phyloP scores from a whole-genome alignment of 2,113 vertebrate genomes.

The Oryzias celebensis region DNA sequence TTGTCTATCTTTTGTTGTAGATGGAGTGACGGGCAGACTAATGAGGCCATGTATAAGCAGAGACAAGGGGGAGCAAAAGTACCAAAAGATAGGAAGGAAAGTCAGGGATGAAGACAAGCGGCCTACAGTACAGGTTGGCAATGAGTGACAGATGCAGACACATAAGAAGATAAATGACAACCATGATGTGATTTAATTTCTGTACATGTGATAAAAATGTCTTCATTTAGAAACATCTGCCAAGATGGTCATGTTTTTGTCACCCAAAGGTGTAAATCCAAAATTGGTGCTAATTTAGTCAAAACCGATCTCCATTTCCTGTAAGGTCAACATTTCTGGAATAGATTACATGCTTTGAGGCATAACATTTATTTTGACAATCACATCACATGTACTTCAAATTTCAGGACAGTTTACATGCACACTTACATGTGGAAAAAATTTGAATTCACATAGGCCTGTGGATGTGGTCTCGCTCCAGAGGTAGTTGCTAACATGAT shows the following conservation, averaged over 20 bases:
- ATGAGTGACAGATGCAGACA: conserved; percentile 25
- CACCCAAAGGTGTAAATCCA: conserved; percentile 1
- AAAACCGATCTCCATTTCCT: neutral
- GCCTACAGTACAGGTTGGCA: conserved; percentile 3
- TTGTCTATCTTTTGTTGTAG: conserved; percentile 71
- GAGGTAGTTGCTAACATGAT: neutral
- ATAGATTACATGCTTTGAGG: neutral
- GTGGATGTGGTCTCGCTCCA: neutral
- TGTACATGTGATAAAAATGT: conserved; percentile 2
- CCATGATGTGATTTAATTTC: conserved; percentile 17
- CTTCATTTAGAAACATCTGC: neutral
- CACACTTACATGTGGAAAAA: neutral
- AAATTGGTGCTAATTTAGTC: neutral
- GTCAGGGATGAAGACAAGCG: conserved; percentile 40
- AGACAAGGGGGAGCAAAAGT: conserved; percentile 33
- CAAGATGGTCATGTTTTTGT: conserved; percentile 10
- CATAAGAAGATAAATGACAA: conserved; percentile 16
- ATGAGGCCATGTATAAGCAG: conserved; percentile 20
- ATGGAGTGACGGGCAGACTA: conserved; percentile 63
- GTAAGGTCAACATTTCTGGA: neutral
- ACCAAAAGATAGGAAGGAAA: conserved; percentile 26
- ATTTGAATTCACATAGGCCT: conserved; percentile 18
- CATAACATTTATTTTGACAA: neutral
- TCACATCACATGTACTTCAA: neutral
- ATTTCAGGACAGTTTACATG: too few species aligned